A percentile compares a stretch with the other conserved stretches of the same genome.
Conservation (phyloP, 2,113 vertebrate genomes). For the Paradisaea rubra region DNA sequence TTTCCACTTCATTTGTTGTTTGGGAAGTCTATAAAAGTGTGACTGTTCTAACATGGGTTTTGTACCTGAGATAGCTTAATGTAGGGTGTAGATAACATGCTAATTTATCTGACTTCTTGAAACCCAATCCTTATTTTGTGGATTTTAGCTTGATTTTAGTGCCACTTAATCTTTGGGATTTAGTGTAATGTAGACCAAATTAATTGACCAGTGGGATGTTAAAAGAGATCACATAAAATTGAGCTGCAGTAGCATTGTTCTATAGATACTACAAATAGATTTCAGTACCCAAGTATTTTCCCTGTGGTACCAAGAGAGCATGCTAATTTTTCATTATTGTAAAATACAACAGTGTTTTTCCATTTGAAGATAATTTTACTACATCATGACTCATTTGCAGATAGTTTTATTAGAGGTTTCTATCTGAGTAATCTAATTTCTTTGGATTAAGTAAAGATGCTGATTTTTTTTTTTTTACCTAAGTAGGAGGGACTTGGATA, state of each 20-base stretch:
- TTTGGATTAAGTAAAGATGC: not conserved
- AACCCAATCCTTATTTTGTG: not conserved
- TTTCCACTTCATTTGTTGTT: not conserved
- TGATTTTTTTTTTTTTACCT: not conserved
- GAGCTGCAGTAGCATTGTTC: not conserved
- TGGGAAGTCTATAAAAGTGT: not conserved
- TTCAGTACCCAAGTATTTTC: not conserved
- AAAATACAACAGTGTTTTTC: not conserved
- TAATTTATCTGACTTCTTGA: not conserved
- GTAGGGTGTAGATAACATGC: not conserved
- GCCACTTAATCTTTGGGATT: not conserved
- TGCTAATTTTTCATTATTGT: not conserved
- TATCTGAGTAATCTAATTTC: not conserved
- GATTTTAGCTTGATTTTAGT: not conserved
- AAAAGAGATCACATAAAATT: not conserved
- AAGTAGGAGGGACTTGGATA: not conserved
- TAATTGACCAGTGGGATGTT: not conserved
- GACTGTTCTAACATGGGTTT: not conserved
- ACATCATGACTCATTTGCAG: not conserved
- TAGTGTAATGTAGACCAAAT: not conserved
- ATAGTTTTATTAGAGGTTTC: not conserved
- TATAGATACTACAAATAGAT: not conserved
- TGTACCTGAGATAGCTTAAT: not conserved
- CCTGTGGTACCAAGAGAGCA: accelerated
- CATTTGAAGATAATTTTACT: not conserved